Percentiles rank a stretch among this genome's conserved stretches.
These are phyloP conservation scores for Pelochelys cantorii DNA, from an alignment of 2,797 vertebrate genomes.

Conservation along the genomic window DNA sequence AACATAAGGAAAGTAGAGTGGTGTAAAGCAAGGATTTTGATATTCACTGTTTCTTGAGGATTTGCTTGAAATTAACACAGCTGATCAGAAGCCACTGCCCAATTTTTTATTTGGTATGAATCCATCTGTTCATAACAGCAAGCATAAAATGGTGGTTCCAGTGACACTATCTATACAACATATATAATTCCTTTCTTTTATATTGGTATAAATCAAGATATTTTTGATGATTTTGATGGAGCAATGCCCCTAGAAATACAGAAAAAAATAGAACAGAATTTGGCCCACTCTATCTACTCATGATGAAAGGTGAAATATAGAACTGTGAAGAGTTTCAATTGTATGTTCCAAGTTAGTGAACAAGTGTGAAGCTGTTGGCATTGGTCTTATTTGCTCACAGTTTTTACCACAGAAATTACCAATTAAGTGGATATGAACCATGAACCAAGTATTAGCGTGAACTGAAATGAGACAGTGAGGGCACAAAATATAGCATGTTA, in stretches of 20 bases:
- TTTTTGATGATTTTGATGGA: not conserved
- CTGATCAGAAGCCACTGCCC: not conserved
- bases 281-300: not conserved
- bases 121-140: not conserved
- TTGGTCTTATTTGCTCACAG: not conserved
- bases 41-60: not conserved
- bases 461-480: not conserved
- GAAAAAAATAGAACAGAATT: not conserved
- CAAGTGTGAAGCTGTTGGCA: not conserved
- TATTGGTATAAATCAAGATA: not conserved
- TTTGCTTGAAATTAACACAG: not conserved
- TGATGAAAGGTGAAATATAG: not conserved
- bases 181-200: not conserved
- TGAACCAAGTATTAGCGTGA: not conserved
- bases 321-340: not conserved
- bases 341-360: not conserved
- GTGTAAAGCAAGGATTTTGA: not conserved
- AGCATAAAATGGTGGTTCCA: not conserved
- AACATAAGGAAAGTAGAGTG: not conserved
- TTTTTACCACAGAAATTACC: not conserved
- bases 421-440: fast-evolving
- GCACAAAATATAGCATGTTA: not conserved
- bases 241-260: not conserved
- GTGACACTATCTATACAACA: not conserved
- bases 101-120: not conserved